Base-by-base conservation (phyloP, 2,888 invertebrate species). In the Nemotelus pantherinus region DNA sequence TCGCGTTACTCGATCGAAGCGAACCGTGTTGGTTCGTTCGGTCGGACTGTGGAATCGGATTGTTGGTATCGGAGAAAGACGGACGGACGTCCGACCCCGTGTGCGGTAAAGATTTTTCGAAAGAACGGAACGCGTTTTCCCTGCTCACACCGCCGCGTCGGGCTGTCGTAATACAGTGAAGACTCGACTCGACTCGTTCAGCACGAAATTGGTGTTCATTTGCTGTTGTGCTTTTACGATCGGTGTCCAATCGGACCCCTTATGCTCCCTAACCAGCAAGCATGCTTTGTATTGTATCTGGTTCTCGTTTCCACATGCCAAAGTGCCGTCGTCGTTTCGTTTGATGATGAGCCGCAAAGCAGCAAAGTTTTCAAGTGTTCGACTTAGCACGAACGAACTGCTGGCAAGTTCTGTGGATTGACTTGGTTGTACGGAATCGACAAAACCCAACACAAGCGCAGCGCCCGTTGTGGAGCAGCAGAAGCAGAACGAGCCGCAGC, bases 241-340 rank as follows among this genome's bases (percentile, higher is more conserved):
- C 60, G 39, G 3, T 60, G 43, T 65, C 65, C 45, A 47, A 5
- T 65, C 65, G 65, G 47, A 47, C 65, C 47, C 65, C 65, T 44
- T 25, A 25, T 25, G 25, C 25, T 25, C 25, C 0, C 25, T 25
- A 25, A 25, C 25, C 25, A 25, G 25, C 25, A 25, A 25, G 44
- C 44, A n/a, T 63, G 43, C n/a, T 39, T 64, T 64, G 48, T 47
- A 39, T n/a, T 48, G 25, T 57, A 57, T 67, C 50, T 44, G 68
- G 65, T 44, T 50, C 41, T 3, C n/a, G 68, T 39, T 68, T 39
- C 63, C 63, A 63, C 43, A 55, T 70, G 53, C 48, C 25, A 25
- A 25, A 25, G 25, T 10, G 57, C 60, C 41, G 89, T 88, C 89
- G 89, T 89, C 89, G 89, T 89, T 89, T 89, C 89, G 89, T 89